Evolutionary conservation across 1,140 invertebrate genomes (phyloP).

Genomic region (Varroa destructor): DNA sequence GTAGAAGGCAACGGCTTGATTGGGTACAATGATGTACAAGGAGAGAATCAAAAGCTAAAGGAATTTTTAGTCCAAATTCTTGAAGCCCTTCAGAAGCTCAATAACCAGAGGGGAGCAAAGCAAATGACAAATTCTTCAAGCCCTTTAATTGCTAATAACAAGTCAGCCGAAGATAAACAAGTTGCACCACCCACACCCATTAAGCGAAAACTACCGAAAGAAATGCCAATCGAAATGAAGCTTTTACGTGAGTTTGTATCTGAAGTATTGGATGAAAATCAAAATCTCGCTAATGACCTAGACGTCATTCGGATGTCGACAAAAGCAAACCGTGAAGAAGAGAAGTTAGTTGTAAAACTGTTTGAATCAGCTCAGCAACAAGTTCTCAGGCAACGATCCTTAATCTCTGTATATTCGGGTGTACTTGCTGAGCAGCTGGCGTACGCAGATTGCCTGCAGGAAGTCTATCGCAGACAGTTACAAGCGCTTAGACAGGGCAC

Average conservation of each 20-base stretch:
- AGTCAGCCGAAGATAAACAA: neutral
- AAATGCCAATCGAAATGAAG: neutral
- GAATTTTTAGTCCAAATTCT: conserved; percentile 12
- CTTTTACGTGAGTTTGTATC: neutral
- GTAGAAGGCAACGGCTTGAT: neutral
- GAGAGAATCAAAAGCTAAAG: conserved; percentile 18
- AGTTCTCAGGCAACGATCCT: neutral
- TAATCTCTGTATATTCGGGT: conserved; percentile 8
- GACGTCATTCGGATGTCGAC: neutral
- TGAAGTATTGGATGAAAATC: conserved; percentile 14
- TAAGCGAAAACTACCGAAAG: too few relatives aligned
- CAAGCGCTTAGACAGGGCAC: neutral
- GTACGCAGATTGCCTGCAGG: conserved; percentile 11
- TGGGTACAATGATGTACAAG: neutral
- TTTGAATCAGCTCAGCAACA: conserved; percentile 17
- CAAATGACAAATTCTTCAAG: neutral
- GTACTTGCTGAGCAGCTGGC: conserved; percentile 14
- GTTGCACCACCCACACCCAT: too few relatives aligned
- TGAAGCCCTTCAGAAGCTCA: neutral
- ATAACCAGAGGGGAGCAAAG: neutral
- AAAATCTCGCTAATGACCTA: neutral
- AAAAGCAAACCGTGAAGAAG: neutral
- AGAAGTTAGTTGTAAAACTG: neutral
- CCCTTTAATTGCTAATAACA: neutral
- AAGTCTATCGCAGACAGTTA: neutral